Conservation (phyloP, 1,140 invertebrate genomes). For the Neodiprion pinetum region DNA sequence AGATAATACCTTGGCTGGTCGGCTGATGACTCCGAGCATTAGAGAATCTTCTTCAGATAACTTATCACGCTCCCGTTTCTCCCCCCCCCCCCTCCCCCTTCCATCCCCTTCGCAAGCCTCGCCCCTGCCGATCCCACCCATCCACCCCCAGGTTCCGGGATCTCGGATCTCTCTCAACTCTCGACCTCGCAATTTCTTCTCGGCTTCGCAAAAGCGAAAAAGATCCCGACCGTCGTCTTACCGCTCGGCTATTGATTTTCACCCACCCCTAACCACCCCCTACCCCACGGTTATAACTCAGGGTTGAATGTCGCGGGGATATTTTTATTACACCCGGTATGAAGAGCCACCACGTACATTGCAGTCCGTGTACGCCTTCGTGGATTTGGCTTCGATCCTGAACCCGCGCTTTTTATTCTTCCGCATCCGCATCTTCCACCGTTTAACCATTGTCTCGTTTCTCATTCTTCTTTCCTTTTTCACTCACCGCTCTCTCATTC, state of each 20-base stretch:
- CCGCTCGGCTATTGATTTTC: not conserved
- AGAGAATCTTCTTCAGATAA: constrained; percentile 7
- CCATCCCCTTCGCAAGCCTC: not conserved
- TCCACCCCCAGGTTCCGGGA: not conserved
- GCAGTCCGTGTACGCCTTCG: no score
- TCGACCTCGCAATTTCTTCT: not conserved
- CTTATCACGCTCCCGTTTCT: not conserved
- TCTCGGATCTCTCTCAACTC: not conserved
- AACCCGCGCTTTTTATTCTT: no score
- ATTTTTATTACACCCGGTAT: not conserved
- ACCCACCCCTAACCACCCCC: not conserved
- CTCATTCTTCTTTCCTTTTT: no score
- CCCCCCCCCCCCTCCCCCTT: not conserved
- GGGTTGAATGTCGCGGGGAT: not conserved
- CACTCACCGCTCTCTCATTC: no score
- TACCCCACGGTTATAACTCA: not conserved
- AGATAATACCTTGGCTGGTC: constrained; percentile 4
- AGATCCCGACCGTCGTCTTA: not conserved
- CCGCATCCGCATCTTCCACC: no score
- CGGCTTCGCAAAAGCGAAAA: not conserved
- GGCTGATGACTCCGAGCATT: constrained; percentile 6
- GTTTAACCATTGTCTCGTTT: no score
- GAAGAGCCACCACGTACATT: no score
- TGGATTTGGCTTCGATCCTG: no score
- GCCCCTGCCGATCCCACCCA: not conserved